Percentiles rank a stretch among this genome's conserved stretches.
These are phyloP conservation scores for Rhodeus uyekii DNA, from an alignment of 2,797 vertebrate genomes.

Conservation along the genomic window DNA sequence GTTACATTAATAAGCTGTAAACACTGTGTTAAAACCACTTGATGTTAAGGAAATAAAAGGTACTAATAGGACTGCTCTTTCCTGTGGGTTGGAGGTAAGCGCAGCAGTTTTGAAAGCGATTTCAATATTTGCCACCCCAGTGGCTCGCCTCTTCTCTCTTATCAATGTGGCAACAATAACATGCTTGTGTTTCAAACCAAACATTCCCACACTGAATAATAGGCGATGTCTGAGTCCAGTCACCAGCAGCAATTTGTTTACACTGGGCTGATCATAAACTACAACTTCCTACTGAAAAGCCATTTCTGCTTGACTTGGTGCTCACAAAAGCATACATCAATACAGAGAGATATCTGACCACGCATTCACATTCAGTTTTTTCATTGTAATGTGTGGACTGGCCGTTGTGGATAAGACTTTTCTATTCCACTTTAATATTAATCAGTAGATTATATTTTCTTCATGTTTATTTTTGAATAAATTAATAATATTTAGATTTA, in stretches of 20 bases:
- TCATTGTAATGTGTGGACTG: not conserved
- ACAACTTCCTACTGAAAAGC: conserved; percentile 83
- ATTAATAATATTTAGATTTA: too few species aligned
- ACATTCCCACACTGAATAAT: conserved; percentile 94
- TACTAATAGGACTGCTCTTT: conserved; percentile 46
- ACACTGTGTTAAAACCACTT: conserved; percentile 53
- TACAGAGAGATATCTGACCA: conserved; percentile 16
- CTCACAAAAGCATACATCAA: conserved; percentile 42
- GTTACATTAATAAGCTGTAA: conserved; percentile 54
- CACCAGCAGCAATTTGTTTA: conserved; percentile 79
- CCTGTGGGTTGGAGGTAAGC: conserved; percentile 60
- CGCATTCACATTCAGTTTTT: not conserved
- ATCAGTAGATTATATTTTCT: not conserved
- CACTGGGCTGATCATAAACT: conserved; percentile 82
- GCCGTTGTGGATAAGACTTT: not conserved
- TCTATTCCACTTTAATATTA: not conserved
- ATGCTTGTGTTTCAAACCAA: conserved; percentile 94
- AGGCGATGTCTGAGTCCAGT: conserved; percentile 82
- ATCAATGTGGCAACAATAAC: conserved; percentile 90
- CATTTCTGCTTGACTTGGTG: conserved; percentile 53
- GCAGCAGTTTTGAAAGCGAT: conserved; percentile 61
- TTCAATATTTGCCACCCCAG: conserved; percentile 72
- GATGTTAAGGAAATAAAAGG: conserved; percentile 45
- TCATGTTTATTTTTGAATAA: not conserved
- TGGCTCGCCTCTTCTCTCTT: conserved; percentile 67